phyloP scores from a whole-genome alignment of 2,888 invertebrate genomes.

The Andrena praecox region DNA sequence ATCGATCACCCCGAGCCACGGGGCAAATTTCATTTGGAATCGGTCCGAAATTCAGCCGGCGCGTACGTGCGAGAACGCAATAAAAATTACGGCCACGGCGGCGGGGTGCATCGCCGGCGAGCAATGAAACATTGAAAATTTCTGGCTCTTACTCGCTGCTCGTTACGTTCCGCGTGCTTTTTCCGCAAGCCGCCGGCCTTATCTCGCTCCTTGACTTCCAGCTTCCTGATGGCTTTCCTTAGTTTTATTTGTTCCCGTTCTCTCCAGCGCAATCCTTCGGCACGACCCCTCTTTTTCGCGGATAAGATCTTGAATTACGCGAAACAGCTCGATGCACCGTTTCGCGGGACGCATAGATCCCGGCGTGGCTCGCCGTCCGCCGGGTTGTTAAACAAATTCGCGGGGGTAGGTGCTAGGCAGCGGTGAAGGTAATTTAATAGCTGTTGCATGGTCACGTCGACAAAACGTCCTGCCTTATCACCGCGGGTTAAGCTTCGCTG shows the following conservation, averaged over 20 bases:
- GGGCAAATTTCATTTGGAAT: constrained; percentile 14
- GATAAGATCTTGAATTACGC: too few species aligned
- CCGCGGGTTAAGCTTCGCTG: background rate
- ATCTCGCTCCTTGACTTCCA: background rate
- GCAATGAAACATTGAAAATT: constrained; percentile 18
- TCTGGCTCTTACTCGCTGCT: background rate
- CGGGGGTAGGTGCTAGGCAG: background rate
- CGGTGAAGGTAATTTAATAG: constrained; percentile 15
- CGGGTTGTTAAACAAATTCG: constrained; percentile 11
- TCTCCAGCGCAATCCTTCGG: too few species aligned
- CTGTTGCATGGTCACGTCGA: constrained; percentile 31
- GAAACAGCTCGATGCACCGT: too few species aligned
- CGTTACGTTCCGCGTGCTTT: background rate
- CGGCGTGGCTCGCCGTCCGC: background rate
- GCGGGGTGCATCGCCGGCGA: background rate
- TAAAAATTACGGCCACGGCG: constrained; percentile 9
- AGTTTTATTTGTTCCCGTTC: background rate
- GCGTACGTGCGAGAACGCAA: constrained; percentile 9
- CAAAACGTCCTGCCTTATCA: constrained; percentile 40
- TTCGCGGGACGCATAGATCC: background rate
- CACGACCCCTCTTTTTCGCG: too few species aligned
- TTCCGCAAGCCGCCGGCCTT: background rate
- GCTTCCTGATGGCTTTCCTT: background rate
- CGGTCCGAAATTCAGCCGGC: constrained; percentile 2
- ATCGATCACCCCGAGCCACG: constrained; percentile 15